These are phyloP conservation scores for Operophtera brumata DNA, from an alignment of 2,888 invertebrate species.

Conservation along the genomic window DNA sequence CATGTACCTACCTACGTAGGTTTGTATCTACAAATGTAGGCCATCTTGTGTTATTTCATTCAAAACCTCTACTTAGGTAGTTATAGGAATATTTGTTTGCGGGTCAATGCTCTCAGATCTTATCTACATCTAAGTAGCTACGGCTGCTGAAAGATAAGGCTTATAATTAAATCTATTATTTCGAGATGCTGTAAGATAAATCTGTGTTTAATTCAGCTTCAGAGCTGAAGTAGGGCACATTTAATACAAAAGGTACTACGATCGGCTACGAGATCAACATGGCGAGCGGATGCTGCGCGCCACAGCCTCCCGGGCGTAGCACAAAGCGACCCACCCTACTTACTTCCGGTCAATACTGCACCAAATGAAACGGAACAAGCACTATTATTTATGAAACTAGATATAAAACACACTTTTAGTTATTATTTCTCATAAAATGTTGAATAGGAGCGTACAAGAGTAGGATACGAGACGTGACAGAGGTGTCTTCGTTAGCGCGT, in stretches of 20 bases:
- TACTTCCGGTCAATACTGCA: slow-evolving; percentile 50
- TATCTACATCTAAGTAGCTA: slow-evolving; percentile 6
- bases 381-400: slow-evolving; percentile 44
- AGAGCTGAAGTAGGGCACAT: slow-evolving; percentile 14
- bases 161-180: slow-evolving; percentile 9
- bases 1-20: background rate
- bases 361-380: slow-evolving; percentile 58
- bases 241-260: slow-evolving; percentile 24
- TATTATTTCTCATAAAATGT: slow-evolving; percentile 33
- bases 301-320: slow-evolving; percentile 75
- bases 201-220: slow-evolving; percentile 3
- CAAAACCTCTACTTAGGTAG: background rate
- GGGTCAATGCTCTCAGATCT: slow-evolving; percentile 17
- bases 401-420: slow-evolving; percentile 45
- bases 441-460: slow-evolving; percentile 50
- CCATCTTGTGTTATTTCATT: background rate
- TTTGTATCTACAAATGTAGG: background rate
- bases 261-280: slow-evolving; percentile 46
- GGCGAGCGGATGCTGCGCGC: slow-evolving; percentile 75
- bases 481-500: slow-evolving; percentile 52
- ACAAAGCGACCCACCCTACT: slow-evolving; percentile 73
- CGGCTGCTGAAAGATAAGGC: slow-evolving; percentile 16
- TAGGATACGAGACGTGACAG: slow-evolving; percentile 35
- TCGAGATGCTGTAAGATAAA: slow-evolving; percentile 16
- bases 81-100: slow-evolving; percentile 11